Percentiles rank a stretch among this genome's conserved stretches.
phyloP scores from a whole-genome alignment of 2,888 invertebrate genomes.

The Drepanosiphum platanoidis region DNA sequence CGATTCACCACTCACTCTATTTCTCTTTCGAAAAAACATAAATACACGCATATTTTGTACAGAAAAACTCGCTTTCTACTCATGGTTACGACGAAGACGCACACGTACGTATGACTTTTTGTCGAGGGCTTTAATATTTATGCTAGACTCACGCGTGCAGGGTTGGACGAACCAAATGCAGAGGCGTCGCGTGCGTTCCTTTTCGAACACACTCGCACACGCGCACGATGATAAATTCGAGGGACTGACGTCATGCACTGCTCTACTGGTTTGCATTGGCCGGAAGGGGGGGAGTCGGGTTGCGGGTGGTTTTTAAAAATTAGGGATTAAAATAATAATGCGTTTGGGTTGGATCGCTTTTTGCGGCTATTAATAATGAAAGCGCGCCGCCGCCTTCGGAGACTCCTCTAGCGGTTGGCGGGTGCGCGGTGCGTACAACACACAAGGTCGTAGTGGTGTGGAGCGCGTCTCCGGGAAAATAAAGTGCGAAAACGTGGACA shows the following conservation, averaged over 20 bases:
- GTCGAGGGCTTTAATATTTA: not conserved
- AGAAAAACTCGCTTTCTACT: not conserved
- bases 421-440: not conserved
- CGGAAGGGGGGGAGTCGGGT: not conserved
- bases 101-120: too few species aligned
- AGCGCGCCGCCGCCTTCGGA: not conserved
- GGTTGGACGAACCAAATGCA: not conserved
- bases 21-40: too few species aligned
- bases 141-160: not conserved
- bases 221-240: not conserved
- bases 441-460: not conserved
- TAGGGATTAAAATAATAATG: slow-evolving; percentile 54
- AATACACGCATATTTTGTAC: not conserved
- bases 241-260: not conserved
- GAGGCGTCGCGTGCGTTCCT: too few species aligned
- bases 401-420: not conserved
- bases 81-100: not conserved
- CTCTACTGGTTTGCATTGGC: not conserved
- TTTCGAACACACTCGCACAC: not conserved
- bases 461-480: slow-evolving; percentile 25
- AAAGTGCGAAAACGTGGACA: slow-evolving; percentile 56
- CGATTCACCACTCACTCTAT: too few species aligned
- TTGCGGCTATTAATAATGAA: slow-evolving; percentile 45
- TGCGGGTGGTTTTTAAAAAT: slow-evolving; percentile 31
- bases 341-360: slow-evolving; percentile 37